These are phyloP conservation scores for Agapetus fuscipes DNA, from an alignment of 2,888 invertebrate genomes.

Conservation along the genomic window DNA sequence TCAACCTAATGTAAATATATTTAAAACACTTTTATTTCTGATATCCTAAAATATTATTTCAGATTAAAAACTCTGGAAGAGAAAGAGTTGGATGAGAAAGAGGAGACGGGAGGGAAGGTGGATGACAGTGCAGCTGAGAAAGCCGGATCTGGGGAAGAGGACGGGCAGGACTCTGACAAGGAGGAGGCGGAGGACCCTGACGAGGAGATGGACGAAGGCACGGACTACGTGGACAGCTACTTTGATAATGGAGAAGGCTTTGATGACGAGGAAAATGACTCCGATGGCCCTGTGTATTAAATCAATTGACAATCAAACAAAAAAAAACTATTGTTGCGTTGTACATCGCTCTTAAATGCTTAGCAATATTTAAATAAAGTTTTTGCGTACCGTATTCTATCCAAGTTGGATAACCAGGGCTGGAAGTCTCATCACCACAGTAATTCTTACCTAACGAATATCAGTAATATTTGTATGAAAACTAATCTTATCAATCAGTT, in stretches of 20 bases:
- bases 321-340: neutral
- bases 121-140: conserved; percentile 38
- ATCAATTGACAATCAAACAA: too few relatives aligned
- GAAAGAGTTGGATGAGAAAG: conserved; percentile 41
- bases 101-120: conserved; percentile 34
- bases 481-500: too few relatives aligned
- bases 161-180: conserved; percentile 44
- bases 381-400: too few relatives aligned
- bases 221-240: conserved; percentile 79
- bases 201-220: conserved; percentile 82
- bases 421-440: too few relatives aligned
- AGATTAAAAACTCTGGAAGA: conserved; percentile 58
- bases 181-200: conserved; percentile 60
- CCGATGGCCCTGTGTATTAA: conserved; percentile 74
- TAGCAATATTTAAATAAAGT: too few relatives aligned
- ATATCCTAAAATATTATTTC: too few relatives aligned
- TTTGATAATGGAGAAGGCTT: conserved; percentile 83
- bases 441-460: too few relatives aligned
- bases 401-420: too few relatives aligned
- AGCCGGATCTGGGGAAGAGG: conserved; percentile 43
- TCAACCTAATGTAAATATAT: too few relatives aligned
- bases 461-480: too few relatives aligned
- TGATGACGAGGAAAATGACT: conserved; percentile 77
- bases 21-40: too few relatives aligned
- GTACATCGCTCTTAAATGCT: neutral